Conservation (phyloP, 37 sponge, comb jelly and placozoan genomes). For the Chondrosia reniformis region DNA sequence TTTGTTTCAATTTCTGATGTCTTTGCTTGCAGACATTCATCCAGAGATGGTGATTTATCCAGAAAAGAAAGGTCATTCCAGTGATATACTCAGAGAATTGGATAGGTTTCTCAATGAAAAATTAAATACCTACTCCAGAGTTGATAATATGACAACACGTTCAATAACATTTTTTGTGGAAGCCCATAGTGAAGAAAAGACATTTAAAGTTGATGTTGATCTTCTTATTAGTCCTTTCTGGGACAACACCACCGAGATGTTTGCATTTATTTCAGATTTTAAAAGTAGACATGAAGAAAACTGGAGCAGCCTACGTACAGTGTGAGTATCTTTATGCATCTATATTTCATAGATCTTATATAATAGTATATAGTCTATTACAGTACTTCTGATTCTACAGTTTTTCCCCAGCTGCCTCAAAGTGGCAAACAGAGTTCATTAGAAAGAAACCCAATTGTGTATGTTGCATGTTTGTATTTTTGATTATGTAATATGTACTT, state of each 20-base stretch:
- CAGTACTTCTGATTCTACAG: neutral
- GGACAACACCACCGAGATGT: neutral
- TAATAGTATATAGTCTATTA: neutral
- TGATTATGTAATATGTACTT: neutral
- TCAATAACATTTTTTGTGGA: neutral
- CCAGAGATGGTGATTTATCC: neutral
- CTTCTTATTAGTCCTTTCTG: conserved; percentile 49
- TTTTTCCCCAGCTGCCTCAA: conserved; percentile 45
- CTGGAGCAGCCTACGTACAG: neutral
- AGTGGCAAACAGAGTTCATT: conserved; percentile 59
- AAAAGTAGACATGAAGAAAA: neutral
- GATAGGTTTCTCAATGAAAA: too few species aligned
- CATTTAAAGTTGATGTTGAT: conserved; percentile 42
- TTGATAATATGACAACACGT: too few species aligned
- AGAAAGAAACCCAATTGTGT: conserved; percentile 42
- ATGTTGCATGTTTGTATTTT: neutral
- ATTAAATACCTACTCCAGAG: too few species aligned
- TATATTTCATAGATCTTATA: neutral
- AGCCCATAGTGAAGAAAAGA: neutral
- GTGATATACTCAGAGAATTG: too few species aligned
- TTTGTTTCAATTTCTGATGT: too few species aligned
- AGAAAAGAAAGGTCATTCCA: too few species aligned
- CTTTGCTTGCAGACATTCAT: neutral
- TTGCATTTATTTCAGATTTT: neutral
- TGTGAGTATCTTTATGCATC: neutral